Evolutionary conservation across 2,113 vertebrate species (phyloP), one percentile per base, ranked within the genome.

Genomic region (Megaceryle torquata): DNA sequence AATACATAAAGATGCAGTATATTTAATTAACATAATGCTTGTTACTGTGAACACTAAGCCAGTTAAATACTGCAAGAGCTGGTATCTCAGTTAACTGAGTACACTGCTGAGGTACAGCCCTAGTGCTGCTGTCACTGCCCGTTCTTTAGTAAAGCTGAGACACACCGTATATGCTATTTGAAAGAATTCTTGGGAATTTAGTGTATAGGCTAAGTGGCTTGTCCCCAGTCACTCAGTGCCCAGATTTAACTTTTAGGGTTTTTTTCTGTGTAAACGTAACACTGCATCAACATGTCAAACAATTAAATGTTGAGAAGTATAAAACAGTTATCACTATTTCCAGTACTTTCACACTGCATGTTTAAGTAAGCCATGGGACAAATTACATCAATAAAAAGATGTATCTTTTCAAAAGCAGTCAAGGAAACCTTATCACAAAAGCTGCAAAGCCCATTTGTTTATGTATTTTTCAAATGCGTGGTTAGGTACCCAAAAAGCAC

Each of bases 401-500:
- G 0, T 16, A 82, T 72, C 71, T 89, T 69, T 56, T 79, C 78
- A 80, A 93, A 88, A 90, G 95, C 91, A 78, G 46, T 61, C 86
- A 88, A 76, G 63, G 63, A 81, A 94, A 89, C 51, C 11, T 13
- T 28, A 72, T 77, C 86, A 82, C 33, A 86, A 43, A 92, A 96
- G 70, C 74, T 84, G 74, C 81, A 85, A 85, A 93, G 75, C 88
- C 54, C 6, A 1, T 65, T 76, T 86, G 63, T 72, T 95, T 60
- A 86, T 14, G 16, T 17, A 88, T 50, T 83, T 95, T 79, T 96
- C 91, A 96, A 91, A 86, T 17, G 56, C 54, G 19, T 68, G 80
- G 93, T 92, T 95, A 93, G 68, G 75, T 93, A 95, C 80, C 84
- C 71, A 89, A 59, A 93, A 96, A 94, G 90, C 96, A 97, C 90